Evolutionary conservation across 2,797 vertebrate species (phyloP), one percentile per base, ranked within the genome.

Genomic region (Margarornis squamiger): DNA sequence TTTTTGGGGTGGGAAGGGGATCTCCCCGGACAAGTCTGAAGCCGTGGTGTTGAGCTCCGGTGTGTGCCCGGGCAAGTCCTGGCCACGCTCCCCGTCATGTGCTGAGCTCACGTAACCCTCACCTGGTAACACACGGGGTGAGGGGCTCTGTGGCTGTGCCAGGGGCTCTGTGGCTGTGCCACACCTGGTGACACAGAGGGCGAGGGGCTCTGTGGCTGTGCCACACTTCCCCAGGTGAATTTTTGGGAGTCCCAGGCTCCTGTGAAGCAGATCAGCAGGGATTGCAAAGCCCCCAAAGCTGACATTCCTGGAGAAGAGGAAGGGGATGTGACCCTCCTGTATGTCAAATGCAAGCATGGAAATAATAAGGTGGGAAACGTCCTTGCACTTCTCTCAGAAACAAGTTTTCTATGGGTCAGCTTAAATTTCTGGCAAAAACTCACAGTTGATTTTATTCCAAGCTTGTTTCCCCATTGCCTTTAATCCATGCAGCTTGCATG

Each of bases 391-490:
- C 49, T 82, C 55, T 81, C 77, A 84, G 38, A 73, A 90, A 86
- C n/a, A 32, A 76, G 20, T 70, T 76, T 95, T 94, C 71, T 67
- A 54, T 30, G 79, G 62, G 71, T 88, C 90, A 95, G 90, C 88
- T 93, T 52, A 76, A 86, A 88, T 84, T 90, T 52, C 80, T 93
- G 90, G 92, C 88, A 84, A 71, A 81, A 91, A 43, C 23, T 92
- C 62, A 3, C 4, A 3, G n/a, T 38, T 81, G 90, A 84, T 88
- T 85, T 88, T 71, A n/a, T 82, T 91, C 95, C 86, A 86, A 0
- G 11, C 51, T 57, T 49, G 39, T 90, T 92, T 90, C 85, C 86
- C 55, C 55, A 7, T 63, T 59, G 49, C 52, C 51, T 70, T 81
- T 63, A 81, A 59, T 66, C 58, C 32, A 3, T 3, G 16, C 49